phyloP scores from a whole-genome alignment of 1,140 invertebrate species.

The Apolygus lucorum region DNA sequence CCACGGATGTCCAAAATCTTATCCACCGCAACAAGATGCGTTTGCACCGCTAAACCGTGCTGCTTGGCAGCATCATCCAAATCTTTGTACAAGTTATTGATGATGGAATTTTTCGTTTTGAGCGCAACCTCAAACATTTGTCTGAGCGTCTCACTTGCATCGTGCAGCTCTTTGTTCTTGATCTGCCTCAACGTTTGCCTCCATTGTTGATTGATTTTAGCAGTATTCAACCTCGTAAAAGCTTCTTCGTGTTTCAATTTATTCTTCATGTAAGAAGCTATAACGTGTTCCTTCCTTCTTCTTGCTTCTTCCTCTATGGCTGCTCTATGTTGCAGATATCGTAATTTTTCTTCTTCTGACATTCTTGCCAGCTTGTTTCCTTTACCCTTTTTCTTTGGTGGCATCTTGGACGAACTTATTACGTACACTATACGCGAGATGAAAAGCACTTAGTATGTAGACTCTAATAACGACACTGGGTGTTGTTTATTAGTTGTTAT shows the following conservation, averaged over 20 bases:
- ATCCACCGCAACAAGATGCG: constrained; percentile 57
- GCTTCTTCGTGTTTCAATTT: constrained; percentile 70
- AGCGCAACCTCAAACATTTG: constrained; percentile 50
- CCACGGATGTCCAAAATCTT: constrained; percentile 45
- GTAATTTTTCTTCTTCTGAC: constrained; percentile 66
- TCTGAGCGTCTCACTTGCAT: constrained; percentile 52
- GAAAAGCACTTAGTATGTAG: too few species aligned
- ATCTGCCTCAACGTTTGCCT: constrained; percentile 59
- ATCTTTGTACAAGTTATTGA: constrained; percentile 51
- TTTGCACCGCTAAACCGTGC: constrained; percentile 55
- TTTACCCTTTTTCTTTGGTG: constrained; percentile 57
- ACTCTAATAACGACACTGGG: too few species aligned
- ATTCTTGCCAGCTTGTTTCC: constrained; percentile 66
- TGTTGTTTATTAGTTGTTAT: too few species aligned
- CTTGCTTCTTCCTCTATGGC: constrained; percentile 68
- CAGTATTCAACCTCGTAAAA: constrained; percentile 64
- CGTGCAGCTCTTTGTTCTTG: constrained; percentile 61
- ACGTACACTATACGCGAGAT: too few species aligned
- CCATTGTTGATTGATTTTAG: constrained; percentile 78
- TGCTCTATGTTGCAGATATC: constrained; percentile 67
- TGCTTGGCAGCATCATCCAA: constrained; percentile 58
- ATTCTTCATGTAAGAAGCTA: constrained; percentile 69
- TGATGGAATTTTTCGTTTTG: constrained; percentile 54
- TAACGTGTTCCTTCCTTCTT: constrained; percentile 63
- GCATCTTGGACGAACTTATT: constrained; percentile 36